Percentiles rank a stretch among this genome's conserved stretches.
phyloP scores from a whole-genome alignment of 2,888 invertebrate genomes.

The Rhogogaster chlorosoma region DNA sequence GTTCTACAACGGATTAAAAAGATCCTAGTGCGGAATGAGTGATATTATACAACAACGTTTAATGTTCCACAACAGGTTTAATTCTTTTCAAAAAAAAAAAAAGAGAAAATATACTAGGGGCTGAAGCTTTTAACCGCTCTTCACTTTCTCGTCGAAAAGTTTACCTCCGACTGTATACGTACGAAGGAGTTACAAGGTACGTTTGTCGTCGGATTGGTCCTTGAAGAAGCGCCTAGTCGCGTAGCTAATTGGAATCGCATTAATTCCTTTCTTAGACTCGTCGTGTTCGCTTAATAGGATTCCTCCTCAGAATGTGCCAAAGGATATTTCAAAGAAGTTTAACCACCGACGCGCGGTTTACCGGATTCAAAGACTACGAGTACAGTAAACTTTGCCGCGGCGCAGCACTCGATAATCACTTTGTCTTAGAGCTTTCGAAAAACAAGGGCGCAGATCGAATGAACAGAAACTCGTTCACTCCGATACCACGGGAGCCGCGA shows the following conservation, averaged over 20 bases:
- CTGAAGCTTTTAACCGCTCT: not conserved
- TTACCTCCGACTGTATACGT: not conserved
- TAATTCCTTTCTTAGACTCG: conserved; percentile 64
- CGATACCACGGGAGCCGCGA: not conserved
- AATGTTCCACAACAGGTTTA: not conserved
- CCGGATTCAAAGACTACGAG: not conserved
- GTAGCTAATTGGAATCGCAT: conserved; percentile 69
- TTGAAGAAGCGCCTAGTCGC: conserved; percentile 55
- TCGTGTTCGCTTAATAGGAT: conserved; percentile 50
- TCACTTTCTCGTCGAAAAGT: not conserved
- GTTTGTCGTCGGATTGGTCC: not conserved
- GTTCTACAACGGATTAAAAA: conserved; percentile 6
- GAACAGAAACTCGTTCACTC: not conserved
- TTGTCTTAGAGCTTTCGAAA: not conserved
- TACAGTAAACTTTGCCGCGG: not conserved
- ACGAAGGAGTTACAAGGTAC: not conserved
- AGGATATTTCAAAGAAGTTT: conserved; percentile 16
- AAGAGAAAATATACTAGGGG: too few relatives aligned
- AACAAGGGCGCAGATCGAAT: not conserved
- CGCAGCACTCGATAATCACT: not conserved
- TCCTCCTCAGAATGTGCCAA: conserved; percentile 38
- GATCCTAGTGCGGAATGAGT: not conserved
- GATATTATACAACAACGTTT: not conserved
- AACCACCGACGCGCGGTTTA: not conserved
- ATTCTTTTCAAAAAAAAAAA: not conserved